Conservation (phyloP, 1,140 invertebrate genomes). For the Heliconius hermathena region DNA sequence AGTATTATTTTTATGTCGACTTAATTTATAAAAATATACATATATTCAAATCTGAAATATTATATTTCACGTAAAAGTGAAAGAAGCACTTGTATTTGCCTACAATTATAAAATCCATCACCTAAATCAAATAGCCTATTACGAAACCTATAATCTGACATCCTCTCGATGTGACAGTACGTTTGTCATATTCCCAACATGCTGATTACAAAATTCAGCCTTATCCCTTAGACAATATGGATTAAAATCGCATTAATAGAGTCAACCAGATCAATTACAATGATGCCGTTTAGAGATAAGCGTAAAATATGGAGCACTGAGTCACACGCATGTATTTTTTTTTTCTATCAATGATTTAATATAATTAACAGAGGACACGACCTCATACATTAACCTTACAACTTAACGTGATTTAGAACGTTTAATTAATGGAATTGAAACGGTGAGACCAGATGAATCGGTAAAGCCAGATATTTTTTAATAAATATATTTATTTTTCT, state of each 20-base stretch:
- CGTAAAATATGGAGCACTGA: constrained; percentile 40
- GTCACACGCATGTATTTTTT: constrained; percentile 23
- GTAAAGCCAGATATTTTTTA: not conserved
- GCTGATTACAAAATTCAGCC: not conserved
- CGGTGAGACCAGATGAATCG: not conserved
- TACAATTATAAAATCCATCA: not conserved
- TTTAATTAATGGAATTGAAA: constrained; percentile 17
- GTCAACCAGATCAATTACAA: constrained; percentile 43
- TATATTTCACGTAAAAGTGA: no score
- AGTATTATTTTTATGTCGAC: no score
- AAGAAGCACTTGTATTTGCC: not conserved
- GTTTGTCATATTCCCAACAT: constrained; percentile 10
- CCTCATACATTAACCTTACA: constrained; percentile 23
- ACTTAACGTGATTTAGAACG: constrained; percentile 16
- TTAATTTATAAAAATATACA: no score
- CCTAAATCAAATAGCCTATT: not conserved
- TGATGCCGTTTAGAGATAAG: constrained; percentile 42
- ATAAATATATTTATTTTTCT: no score
- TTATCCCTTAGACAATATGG: not conserved
- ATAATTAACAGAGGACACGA: constrained; percentile 27
- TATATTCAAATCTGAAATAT: no score
- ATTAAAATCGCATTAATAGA: constrained; percentile 14
- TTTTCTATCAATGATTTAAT: constrained; percentile 22
- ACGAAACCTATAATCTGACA: not conserved
- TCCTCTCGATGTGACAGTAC: constrained; percentile 1